These are phyloP conservation scores for Eretmochelys imbricata DNA, from an alignment of 2,113 vertebrate species.

Conservation along the genomic window DNA sequence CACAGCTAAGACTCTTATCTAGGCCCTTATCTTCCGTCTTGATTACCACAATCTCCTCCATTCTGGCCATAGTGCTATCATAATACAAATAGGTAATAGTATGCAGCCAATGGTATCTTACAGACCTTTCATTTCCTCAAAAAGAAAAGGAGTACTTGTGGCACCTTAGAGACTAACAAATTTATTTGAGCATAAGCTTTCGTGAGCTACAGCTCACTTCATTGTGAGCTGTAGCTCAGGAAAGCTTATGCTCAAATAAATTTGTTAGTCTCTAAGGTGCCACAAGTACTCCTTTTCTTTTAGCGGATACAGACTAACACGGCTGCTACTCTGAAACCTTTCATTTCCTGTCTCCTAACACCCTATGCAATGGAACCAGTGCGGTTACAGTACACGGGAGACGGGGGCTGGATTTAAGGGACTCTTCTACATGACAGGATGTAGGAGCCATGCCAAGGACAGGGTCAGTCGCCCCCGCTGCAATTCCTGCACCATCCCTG, in stretches of 20 bases:
- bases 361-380: background rate
- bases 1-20: background rate
- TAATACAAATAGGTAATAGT: background rate
- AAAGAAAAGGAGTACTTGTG: too few relatives aligned
- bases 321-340: background rate
- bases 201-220: too few relatives aligned
- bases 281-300: too few relatives aligned
- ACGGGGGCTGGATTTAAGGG: background rate
- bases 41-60: background rate
- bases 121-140: background rate
- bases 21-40: background rate
- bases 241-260: too few relatives aligned
- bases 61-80: background rate
- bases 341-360: background rate
- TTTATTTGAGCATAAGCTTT: too few relatives aligned
- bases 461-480: background rate
- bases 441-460: background rate
- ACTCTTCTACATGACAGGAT: background rate
- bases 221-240: too few relatives aligned
- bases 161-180: too few relatives aligned
- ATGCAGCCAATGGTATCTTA: background rate
- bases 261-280: too few relatives aligned
- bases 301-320: too few relatives aligned
- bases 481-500: background rate
- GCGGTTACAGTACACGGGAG: background rate